Conservation (phyloP, 2,113 vertebrate genomes). For the Galbula dea region DNA sequence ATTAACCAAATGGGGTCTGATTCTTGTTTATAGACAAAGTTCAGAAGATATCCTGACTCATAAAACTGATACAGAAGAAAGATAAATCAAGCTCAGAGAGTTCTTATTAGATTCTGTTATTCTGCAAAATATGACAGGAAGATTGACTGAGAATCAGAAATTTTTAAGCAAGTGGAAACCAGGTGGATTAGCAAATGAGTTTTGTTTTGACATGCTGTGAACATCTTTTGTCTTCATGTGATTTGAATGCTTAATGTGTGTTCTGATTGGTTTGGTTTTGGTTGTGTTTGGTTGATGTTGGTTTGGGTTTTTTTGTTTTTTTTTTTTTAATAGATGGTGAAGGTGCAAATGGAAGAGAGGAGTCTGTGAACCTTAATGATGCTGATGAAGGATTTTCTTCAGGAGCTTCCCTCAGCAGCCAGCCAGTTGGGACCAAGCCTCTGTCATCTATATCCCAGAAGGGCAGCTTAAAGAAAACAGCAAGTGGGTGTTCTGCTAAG, state of each 20-base stretch:
- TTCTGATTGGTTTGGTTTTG: constrained; percentile 43
- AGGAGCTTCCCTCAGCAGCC: constrained; percentile 94
- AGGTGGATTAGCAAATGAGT: not conserved
- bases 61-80: not conserved
- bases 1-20: not conserved
- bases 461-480: constrained; percentile 88
- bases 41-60: not conserved
- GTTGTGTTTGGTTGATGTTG: not conserved
- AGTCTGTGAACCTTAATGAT: constrained; percentile 89
- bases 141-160: not conserved
- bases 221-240: not conserved
- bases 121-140: not conserved
- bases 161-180: not conserved
- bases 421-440: constrained; percentile 84
- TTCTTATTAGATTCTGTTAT: not conserved
- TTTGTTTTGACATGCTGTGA: constrained; percentile 11
- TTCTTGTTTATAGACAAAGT: not conserved
- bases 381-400: constrained; percentile 98
- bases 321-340: constrained; percentile 80
- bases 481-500: constrained; percentile 80
- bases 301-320: constrained; percentile 29
- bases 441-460: constrained; percentile 74
- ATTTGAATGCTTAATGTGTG: constrained; percentile 11
- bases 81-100: not conserved
- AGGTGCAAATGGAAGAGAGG: constrained; percentile 87